Percentiles rank a stretch among this genome's conserved stretches.
phyloP scores from a whole-genome alignment of 2,888 invertebrate species.

The Camponotus fellah region DNA sequence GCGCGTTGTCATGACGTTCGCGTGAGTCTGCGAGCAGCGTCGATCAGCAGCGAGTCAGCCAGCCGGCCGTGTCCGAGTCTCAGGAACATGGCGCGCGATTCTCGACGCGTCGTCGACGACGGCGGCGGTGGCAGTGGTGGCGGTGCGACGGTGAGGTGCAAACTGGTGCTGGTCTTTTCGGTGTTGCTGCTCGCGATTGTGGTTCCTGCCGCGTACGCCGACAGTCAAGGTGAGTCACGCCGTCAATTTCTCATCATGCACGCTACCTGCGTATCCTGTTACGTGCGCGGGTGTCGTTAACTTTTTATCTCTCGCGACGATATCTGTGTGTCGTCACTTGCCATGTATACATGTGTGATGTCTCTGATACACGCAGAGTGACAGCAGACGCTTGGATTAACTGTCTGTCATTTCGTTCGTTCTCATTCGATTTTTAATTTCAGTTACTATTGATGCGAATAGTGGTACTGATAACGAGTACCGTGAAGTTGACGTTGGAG shows the following conservation, averaged over 20 bases:
- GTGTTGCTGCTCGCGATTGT: conserved; percentile 75
- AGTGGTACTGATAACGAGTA: not conserved
- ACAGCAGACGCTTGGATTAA: not conserved
- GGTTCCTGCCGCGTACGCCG: conserved; percentile 72
- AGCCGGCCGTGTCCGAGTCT: conserved; percentile 27
- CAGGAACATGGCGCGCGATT: conserved; percentile 81
- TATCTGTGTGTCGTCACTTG: not conserved
- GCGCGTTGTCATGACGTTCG: conserved; percentile 74
- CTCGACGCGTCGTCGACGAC: conserved; percentile 70
- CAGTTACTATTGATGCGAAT: no score
- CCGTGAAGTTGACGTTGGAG: not conserved
- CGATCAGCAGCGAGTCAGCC: conserved; percentile 41
- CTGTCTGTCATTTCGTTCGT: not conserved
- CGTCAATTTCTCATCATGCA: not conserved
- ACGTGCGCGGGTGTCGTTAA: not conserved
- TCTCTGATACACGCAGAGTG: no score
- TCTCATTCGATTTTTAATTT: not conserved
- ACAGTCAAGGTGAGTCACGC: conserved; percentile 80
- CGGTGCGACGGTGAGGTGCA: conserved; percentile 75
- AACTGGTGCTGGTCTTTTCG: conserved; percentile 74
- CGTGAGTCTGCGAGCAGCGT: conserved; percentile 67
- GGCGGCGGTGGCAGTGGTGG: conserved; percentile 48
- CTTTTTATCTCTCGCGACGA: not conserved
- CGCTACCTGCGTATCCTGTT: not conserved
- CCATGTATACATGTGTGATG: no score